A percentile compares a stretch with the other conserved stretches of the same genome.
Evolutionary conservation across 2,888 invertebrate genomes (phyloP).

Genomic region (Buathra laborator): DNA sequence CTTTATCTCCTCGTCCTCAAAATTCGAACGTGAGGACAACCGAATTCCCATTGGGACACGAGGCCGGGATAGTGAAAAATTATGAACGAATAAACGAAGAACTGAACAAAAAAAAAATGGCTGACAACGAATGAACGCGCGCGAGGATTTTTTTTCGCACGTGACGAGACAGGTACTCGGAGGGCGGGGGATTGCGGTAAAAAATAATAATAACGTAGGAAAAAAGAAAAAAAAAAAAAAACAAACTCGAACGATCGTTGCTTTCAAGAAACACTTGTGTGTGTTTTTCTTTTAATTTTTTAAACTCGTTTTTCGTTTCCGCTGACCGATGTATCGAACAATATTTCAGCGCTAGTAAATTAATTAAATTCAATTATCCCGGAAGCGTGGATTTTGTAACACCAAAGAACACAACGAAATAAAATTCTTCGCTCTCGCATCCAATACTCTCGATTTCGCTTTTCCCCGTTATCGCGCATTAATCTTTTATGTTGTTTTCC

Average conservation of each 20-base stretch:
- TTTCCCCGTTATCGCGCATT: constrained; percentile 3
- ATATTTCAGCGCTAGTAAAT: not conserved
- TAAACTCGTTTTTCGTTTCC: constrained; percentile 17
- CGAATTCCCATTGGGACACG: constrained; percentile 24
- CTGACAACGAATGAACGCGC: constrained; percentile 29
- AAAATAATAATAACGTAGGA: constrained; percentile 19
- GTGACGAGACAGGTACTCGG: constrained; percentile 27
- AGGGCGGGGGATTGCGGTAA: constrained; percentile 12
- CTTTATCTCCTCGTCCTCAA: constrained; percentile 29
- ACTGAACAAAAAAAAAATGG: constrained; percentile 33
- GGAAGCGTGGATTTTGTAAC: constrained; percentile 29
- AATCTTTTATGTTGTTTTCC: constrained; percentile 13
- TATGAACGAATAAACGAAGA: constrained; percentile 32
- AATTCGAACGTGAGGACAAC: constrained; percentile 12
- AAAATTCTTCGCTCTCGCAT: constrained; percentile 24
- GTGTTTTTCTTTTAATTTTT: constrained; percentile 18
- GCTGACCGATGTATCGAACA: constrained; percentile 35
- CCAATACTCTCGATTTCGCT: constrained; percentile 33
- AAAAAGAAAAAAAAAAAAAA: constrained; percentile 40
- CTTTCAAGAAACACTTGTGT: constrained; percentile 12
- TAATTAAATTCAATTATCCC: not conserved
- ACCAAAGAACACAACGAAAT: constrained; percentile 49
- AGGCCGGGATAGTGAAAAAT: constrained; percentile 15
- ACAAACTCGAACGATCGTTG: constrained; percentile 52
- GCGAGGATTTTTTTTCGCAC: not conserved